Percentiles rank a stretch among this genome's conserved stretches.
Conservation (phyloP, 2,113 vertebrate species). For the Pelusios castaneus region DNA sequence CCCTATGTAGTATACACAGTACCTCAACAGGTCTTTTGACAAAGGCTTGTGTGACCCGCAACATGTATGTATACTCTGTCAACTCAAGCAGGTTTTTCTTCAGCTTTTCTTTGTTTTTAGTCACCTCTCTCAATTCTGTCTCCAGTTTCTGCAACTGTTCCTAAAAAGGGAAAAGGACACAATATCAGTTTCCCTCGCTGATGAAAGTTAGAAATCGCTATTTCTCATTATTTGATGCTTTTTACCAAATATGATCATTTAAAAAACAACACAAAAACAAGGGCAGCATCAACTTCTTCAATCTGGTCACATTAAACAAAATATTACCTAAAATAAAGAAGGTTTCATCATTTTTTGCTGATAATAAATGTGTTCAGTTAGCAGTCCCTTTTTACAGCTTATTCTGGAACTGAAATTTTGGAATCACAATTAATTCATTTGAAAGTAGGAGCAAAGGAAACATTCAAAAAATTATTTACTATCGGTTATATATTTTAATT, state of each 20-base stretch:
- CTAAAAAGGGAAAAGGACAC: conserved; percentile 58
- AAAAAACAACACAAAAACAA: background rate
- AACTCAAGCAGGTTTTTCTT: conserved; percentile 92
- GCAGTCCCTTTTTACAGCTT: background rate
- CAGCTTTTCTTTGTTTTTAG: conserved; percentile 94
- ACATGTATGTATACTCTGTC: conserved; percentile 93
- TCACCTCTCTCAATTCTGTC: conserved; percentile 91
- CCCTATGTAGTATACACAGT: accelerated
- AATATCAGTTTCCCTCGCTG: background rate
- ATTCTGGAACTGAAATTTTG: background rate
- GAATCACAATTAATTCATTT: background rate
- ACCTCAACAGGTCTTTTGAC: conserved; percentile 86
- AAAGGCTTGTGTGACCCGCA: conserved; percentile 87
- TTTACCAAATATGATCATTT: background rate
- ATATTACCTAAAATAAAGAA: background rate
- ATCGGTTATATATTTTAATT: background rate
- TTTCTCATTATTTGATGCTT: background rate
- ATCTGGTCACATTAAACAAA: background rate
- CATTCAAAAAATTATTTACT: background rate
- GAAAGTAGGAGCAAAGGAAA: background rate
- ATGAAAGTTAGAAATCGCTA: background rate
- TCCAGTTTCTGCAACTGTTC: conserved; percentile 96
- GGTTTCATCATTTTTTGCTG: background rate
- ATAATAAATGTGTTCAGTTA: background rate
- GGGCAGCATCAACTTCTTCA: background rate